phyloP scores from a whole-genome alignment of 2,888 invertebrate species.

The Morpho achilles region DNA sequence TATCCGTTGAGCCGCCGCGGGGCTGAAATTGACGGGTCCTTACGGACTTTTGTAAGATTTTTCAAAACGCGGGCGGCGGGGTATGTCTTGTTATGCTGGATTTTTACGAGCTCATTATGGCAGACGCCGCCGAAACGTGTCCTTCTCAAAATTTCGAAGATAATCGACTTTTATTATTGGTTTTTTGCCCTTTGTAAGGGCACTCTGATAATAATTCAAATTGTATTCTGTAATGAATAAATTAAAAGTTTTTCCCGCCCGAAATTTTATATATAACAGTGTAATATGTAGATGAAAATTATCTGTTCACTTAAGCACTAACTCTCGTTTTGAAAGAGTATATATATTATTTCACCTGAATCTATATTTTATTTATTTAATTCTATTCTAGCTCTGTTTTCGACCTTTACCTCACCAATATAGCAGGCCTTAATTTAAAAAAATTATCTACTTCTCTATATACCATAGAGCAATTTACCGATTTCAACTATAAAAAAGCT shows the following conservation, averaged over 20 bases:
- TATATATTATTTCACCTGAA: too few species aligned
- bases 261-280: neutral
- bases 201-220: conserved; percentile 25
- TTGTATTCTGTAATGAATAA: conserved; percentile 28
- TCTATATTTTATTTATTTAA: too few species aligned
- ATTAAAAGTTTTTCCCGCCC: conserved; percentile 9
- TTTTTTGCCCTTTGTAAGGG: conserved; percentile 25
- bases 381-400: too few species aligned
- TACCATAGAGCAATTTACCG: too few species aligned
- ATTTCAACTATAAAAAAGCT: too few species aligned
- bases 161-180: conserved; percentile 33
- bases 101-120: conserved; percentile 45
- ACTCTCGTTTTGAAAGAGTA: too few species aligned
- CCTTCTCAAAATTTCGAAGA: conserved; percentile 47
- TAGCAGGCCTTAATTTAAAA: too few species aligned
- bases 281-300: too few species aligned
- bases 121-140: conserved; percentile 49
- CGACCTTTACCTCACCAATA: too few species aligned
- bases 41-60: neutral
- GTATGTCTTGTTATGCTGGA: conserved; percentile 36
- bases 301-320: too few species aligned
- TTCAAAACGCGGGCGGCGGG: neutral
- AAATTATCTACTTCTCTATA: too few species aligned
- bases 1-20: conserved; percentile 31
- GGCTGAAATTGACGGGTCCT: neutral